phyloP scores from a whole-genome alignment of 2,113 vertebrate species.

The Eurystomus gularis region DNA sequence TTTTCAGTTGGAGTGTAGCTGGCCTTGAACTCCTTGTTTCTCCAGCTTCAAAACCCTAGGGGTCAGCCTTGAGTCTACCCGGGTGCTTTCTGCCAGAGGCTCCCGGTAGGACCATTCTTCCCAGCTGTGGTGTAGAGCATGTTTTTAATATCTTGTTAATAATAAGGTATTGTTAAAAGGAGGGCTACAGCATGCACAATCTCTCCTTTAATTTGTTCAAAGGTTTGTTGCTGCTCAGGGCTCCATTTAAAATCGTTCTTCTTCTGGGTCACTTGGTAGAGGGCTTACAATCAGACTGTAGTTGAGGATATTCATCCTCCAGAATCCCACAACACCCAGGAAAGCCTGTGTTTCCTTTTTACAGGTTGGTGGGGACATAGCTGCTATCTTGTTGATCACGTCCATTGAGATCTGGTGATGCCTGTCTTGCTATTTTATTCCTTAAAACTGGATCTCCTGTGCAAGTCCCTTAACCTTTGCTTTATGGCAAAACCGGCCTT shows the following conservation, averaged over 20 bases:
- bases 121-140: too few relatives aligned
- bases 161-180: too few relatives aligned
- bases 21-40: too few relatives aligned
- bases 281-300: background rate
- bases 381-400: background rate
- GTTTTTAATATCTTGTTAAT: too few relatives aligned
- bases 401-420: background rate
- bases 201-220: background rate
- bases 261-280: background rate
- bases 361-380: background rate
- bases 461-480: background rate
- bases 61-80: too few relatives aligned
- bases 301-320: background rate
- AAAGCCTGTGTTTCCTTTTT: background rate
- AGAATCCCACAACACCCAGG: background rate
- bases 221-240: background rate
- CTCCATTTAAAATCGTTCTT: background rate
- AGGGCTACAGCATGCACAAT: background rate
- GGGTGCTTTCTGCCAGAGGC: too few relatives aligned
- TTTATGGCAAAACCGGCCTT: background rate
- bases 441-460: background rate
- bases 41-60: too few relatives aligned
- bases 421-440: background rate
- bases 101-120: too few relatives aligned
- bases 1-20: too few relatives aligned